A percentile compares a stretch with the other conserved stretches of the same genome.
These are phyloP conservation scores for Paedocypris micromegethes DNA, from an alignment of 2,797 vertebrate species.

Conservation along the genomic window DNA sequence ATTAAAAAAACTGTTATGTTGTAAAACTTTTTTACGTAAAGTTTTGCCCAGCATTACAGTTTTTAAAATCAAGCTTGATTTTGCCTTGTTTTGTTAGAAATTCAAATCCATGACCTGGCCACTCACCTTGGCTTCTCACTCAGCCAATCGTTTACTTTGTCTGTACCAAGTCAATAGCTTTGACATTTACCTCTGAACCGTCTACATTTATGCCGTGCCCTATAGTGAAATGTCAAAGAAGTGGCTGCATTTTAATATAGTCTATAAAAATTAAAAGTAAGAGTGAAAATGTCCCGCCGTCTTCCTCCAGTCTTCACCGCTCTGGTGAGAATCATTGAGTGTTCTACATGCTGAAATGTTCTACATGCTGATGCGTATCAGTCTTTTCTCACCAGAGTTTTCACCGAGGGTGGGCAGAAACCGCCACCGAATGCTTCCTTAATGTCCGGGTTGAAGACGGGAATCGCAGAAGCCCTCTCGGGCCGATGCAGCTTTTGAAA, in stretches of 20 bases:
- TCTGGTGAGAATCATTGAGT: slow-evolving; percentile 18
- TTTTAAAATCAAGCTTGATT: no score
- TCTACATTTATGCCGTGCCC: slow-evolving; percentile 2
- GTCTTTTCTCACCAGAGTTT: neutral
- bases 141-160: neutral
- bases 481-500: slow-evolving; percentile 15
- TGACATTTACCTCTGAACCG: slow-evolving; percentile 26
- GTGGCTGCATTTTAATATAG: neutral
- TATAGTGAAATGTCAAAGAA: slow-evolving; percentile 14
- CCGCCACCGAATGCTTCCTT: slow-evolving; percentile 6
- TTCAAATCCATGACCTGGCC: neutral
- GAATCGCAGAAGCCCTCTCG: slow-evolving; percentile 7
- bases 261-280: slow-evolving; percentile 17
- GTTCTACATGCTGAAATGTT: slow-evolving; percentile 20
- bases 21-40: no score
- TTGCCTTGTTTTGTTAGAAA: no score
- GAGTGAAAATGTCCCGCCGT: neutral
- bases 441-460: slow-evolving; percentile 32
- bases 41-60: no score
- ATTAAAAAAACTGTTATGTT: no score
- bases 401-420: slow-evolving; percentile 1
- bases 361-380: slow-evolving; percentile 14
- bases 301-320: slow-evolving; percentile 7
- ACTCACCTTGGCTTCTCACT: neutral
- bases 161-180: slow-evolving; percentile 2